A percentile compares a stretch with the other conserved stretches of the same genome.
Evolutionary conservation across 2,113 vertebrate species (phyloP).

Genomic region (Falco punctatus): DNA sequence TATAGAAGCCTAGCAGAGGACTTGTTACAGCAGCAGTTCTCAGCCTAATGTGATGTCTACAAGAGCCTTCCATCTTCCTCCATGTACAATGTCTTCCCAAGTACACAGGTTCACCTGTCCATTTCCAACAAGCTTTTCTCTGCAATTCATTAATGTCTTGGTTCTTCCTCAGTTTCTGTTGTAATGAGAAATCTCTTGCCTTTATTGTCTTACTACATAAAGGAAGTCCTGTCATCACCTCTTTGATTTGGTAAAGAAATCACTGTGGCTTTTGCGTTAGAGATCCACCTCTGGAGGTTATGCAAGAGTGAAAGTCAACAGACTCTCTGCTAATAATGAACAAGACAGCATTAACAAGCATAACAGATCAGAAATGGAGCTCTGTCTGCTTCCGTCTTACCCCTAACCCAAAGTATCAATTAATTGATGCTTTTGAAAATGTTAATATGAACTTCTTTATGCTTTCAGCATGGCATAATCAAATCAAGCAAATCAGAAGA

Average conservation of each 20-base stretch:
- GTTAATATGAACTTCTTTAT: not conserved
- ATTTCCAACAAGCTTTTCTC: not conserved
- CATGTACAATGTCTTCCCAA: not conserved
- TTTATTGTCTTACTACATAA: not conserved
- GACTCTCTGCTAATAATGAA: not conserved
- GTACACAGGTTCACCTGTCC: not conserved
- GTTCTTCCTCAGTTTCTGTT: not conserved
- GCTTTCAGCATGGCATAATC: not conserved
- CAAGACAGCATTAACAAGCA: not conserved
- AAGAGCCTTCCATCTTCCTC: not conserved
- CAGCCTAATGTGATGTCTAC: not conserved
- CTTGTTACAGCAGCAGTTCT: not conserved
- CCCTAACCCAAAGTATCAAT: not conserved
- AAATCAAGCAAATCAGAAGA: not conserved
- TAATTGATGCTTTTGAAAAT: not conserved
- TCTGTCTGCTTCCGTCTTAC: not conserved
- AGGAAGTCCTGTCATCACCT: not conserved
- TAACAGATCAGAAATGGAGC: not conserved
- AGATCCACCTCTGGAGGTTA: not conserved
- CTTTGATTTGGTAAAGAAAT: not conserved
- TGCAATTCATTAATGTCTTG: not conserved
- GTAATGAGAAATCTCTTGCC: not conserved
- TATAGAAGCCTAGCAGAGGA: not conserved
- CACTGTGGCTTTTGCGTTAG: not conserved
- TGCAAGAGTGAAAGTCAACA: not conserved